phyloP scores from a whole-genome alignment of 2,113 vertebrate species.

The Pampusana beccarii region DNA sequence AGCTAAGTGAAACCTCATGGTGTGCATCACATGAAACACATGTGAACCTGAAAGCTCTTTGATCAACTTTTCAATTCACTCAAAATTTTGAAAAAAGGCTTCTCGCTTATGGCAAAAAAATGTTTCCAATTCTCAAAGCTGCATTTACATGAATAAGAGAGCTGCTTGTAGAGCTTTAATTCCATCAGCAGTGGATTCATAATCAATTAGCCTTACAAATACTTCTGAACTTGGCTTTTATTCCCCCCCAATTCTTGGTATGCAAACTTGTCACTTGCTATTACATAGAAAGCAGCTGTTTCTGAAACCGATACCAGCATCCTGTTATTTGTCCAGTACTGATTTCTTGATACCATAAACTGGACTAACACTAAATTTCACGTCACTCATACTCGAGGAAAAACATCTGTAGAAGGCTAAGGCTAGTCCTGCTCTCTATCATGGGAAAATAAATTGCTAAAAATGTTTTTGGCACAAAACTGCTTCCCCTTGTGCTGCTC shows the following conservation, averaged over 20 bases:
- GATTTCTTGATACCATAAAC: background rate
- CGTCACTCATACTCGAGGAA: background rate
- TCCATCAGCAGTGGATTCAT: background rate
- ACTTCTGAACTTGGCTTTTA: background rate
- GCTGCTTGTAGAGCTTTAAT: background rate
- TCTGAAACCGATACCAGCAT: background rate
- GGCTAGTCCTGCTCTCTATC: background rate
- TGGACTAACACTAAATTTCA: background rate
- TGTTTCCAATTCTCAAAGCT: background rate
- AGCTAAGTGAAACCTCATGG: background rate
- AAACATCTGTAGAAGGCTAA: background rate
- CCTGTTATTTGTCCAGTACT: background rate
- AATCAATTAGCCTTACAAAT: background rate
- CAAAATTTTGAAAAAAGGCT: fast-evolving
- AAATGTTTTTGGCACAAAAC: background rate
- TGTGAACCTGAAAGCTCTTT: background rate
- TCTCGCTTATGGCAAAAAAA: background rate
- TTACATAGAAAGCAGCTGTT: background rate
- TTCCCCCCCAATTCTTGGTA: background rate
- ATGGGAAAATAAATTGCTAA: background rate
- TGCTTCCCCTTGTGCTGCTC: background rate
- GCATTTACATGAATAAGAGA: background rate
- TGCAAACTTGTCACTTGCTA: background rate
- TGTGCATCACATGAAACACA: background rate
- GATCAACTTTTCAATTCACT: background rate